phyloP scores from a whole-genome alignment of 2,797 vertebrate species.

The Phoxinus dragarum region DNA sequence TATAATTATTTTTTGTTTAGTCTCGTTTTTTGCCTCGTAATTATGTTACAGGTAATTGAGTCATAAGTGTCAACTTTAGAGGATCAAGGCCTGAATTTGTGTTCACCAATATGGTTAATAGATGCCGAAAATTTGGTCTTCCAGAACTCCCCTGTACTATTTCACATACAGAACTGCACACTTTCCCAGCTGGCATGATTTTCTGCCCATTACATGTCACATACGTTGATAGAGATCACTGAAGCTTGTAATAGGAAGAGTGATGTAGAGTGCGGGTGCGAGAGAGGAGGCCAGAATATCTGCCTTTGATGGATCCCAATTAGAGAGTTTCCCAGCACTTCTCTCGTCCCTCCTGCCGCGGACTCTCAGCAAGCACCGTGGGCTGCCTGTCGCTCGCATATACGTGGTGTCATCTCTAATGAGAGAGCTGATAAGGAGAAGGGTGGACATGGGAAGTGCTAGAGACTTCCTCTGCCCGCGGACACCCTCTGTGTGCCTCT shows the following conservation, averaged over 20 bases:
- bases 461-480: constrained; percentile 10
- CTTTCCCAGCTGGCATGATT: constrained; percentile 24
- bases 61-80: not conserved
- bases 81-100: not conserved
- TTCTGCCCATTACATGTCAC: constrained; percentile 39
- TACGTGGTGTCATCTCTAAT: constrained; percentile 46
- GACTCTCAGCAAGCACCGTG: constrained; percentile 54
- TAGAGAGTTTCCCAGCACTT: constrained; percentile 60
- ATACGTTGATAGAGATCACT: constrained; percentile 67
- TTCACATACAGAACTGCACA: constrained; percentile 9
- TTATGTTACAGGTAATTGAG: constrained; percentile 15
- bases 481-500: not conserved
- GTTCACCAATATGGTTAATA: not conserved
- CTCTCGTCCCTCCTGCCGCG: constrained; percentile 35
- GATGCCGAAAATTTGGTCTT: constrained; percentile 1
- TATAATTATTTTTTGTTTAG: not conserved
- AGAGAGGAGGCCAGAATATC: constrained; percentile 39
- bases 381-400: constrained; percentile 24
- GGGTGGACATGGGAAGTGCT: constrained; percentile 40
- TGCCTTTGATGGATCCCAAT: constrained; percentile 52
- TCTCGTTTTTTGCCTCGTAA: not conserved
- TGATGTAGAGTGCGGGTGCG: constrained; percentile 63
- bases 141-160: not conserved
- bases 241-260: constrained; percentile 83
- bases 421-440: constrained; percentile 46